These are phyloP conservation scores for Chiloscyllium punctatum DNA, from an alignment of 2,797 vertebrate species.

Conservation along the genomic window DNA sequence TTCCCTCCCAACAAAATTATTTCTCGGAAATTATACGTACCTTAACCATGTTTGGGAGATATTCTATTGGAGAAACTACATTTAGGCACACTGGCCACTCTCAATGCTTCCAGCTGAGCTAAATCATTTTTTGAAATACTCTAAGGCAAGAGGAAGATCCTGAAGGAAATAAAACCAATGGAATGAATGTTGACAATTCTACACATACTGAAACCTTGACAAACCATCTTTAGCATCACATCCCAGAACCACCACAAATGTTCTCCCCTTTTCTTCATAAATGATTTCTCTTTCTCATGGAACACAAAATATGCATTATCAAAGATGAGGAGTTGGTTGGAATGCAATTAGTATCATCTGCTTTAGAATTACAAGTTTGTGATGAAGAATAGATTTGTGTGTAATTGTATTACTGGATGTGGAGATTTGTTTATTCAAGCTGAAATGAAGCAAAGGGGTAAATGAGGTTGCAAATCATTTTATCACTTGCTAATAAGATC, in stretches of 20 bases:
- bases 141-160: not conserved
- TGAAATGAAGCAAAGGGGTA: not conserved
- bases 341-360: not conserved
- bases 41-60: not conserved
- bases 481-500: not conserved
- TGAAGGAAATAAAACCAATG: not conserved
- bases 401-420: not conserved
- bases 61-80: not conserved
- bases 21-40: not conserved
- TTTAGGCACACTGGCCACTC: not conserved
- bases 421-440: not conserved
- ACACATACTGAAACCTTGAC: not conserved
- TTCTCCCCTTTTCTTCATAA: not conserved
- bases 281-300: not conserved
- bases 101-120: not conserved
- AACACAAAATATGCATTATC: not conserved
- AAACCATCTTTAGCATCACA: not conserved
- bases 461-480: constrained; percentile 27
- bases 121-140: not conserved
- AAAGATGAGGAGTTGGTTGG: not conserved
- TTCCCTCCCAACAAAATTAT: not conserved
- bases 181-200: not conserved
- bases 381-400: not conserved
- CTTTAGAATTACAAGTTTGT: not conserved
- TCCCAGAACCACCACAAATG: not conserved